Conservation (phyloP, 1,140 invertebrate species). For the Andricus grossulariae region DNA sequence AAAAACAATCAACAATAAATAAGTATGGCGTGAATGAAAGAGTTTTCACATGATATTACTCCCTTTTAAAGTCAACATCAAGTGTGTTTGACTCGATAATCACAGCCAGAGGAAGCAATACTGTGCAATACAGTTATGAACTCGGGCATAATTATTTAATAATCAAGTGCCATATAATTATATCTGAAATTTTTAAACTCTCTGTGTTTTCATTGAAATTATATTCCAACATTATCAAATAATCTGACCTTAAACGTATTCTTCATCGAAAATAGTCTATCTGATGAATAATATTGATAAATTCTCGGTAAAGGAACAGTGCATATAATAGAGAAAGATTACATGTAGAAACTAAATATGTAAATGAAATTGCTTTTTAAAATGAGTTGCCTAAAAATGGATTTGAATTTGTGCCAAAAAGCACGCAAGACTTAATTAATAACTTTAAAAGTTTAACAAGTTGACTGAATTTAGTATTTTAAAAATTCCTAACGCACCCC, state of each 20-base stretch:
- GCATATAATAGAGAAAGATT: not conserved
- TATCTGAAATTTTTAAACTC: not conserved
- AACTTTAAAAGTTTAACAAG: too few species aligned
- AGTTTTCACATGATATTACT: slow-evolving; percentile 73
- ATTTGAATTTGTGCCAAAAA: not conserved
- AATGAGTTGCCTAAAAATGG: not conserved
- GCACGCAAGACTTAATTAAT: not conserved
- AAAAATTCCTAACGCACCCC: not conserved
- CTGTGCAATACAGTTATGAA: slow-evolving; percentile 45
- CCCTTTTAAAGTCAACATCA: slow-evolving; percentile 75
- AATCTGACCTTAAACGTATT: not conserved
- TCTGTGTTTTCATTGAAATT: not conserved
- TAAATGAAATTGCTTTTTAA: not conserved
- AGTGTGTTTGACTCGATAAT: slow-evolving; percentile 68
- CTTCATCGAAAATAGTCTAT: slow-evolving; percentile 5
- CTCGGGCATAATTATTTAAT: slow-evolving; percentile 3
- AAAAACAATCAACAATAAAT: slow-evolving; percentile 57
- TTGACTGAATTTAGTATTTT: not conserved
- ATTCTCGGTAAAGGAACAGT: too few species aligned
- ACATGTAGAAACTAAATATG: not conserved
- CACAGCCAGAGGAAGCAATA: slow-evolving; percentile 72
- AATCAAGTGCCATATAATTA: not conserved
- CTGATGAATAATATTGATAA: not conserved
- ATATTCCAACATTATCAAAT: too few species aligned
- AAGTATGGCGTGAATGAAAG: slow-evolving; percentile 71